Evolutionary conservation across 2,113 vertebrate genomes (phyloP), one percentile per base, ranked within the genome.

Genomic region (Turdus rufiventris): DNA sequence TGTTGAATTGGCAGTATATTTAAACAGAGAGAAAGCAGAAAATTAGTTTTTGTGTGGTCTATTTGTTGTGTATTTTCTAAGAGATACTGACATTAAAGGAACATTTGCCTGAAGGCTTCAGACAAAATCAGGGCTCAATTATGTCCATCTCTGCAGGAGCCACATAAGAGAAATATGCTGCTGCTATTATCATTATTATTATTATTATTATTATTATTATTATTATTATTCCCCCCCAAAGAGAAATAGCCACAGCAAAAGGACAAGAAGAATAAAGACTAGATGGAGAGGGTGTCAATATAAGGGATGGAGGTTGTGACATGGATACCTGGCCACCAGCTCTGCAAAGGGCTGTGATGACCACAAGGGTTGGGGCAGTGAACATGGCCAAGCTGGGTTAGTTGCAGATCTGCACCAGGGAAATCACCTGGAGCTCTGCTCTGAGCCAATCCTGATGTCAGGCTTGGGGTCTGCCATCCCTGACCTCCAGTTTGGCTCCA

Each of bases 21-120:
- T 91, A 87, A 95, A 89, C 47, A 82, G 81, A 95, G 77, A 77
- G 80, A 92, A 92, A 78, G 84, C 45, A 93, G 93, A 95, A 96
- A 94, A 94, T 94, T 70, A 65, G 57, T 73, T 95, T 95, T 94
- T 34, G 58, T 85, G 73, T 65, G 74, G 77, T 93, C 70, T 92
- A 40, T 86, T 86, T 95, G 85, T 84, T 93, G 70, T 82, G 31
- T 58, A 3, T 89, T 89, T 91, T 91, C 57, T 58, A 40, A 84
- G 62, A 68, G 68, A 65, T 9, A 29, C 36, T 78, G 72, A 34
- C 79, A 77, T 88, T 85, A 84, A 76, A 89, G 71, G 17, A 89
- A 14, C 3, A 8, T 33, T 38, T 83, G 85, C 60, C 84, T 78
- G 61, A 14, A 47, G 80, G 77, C 62, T 18, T 40, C 50, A 23